Evolutionary conservation across 2,888 invertebrate genomes (phyloP).

Genomic region (Salpingus planirostris): DNA sequence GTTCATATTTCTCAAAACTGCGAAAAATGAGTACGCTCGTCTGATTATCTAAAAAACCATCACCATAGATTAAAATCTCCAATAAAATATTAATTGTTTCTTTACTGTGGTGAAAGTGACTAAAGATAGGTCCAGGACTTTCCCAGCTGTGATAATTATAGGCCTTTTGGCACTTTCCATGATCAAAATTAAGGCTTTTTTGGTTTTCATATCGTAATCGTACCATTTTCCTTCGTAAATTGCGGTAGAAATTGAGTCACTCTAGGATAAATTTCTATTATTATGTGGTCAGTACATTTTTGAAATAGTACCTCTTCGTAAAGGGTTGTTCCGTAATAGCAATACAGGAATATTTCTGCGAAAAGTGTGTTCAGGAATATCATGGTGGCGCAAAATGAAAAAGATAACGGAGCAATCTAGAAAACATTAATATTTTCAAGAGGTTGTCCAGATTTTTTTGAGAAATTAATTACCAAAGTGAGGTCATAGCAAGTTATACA

Average conservation of each 20-base stretch:
- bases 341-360: slow-evolving; percentile 4
- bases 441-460: neutral
- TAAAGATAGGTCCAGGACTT: slow-evolving; percentile 44
- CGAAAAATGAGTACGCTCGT: slow-evolving; percentile 21
- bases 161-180: slow-evolving; percentile 45
- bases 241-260: slow-evolving; percentile 37
- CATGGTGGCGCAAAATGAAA: slow-evolving; percentile 2
- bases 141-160: slow-evolving; percentile 42
- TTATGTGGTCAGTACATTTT: no score
- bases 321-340: slow-evolving; percentile 5
- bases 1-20: slow-evolving; percentile 18
- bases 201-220: slow-evolving; percentile 34
- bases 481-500: no score
- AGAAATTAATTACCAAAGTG: neutral
- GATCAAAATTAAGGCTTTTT: slow-evolving; percentile 40
- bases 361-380: slow-evolving; percentile 2
- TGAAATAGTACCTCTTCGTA: slow-evolving; percentile 5
- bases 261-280: slow-evolving; percentile 33
- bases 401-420: slow-evolving; percentile 4
- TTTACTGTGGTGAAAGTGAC: slow-evolving; percentile 45
- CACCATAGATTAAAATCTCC: neutral
- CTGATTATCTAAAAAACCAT: slow-evolving; percentile 19
- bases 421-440: slow-evolving; percentile 1
- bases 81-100: no score
- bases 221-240: slow-evolving; percentile 39